Conservation (phyloP, 1,140 invertebrate genomes). For the Carposina sasakii region DNA sequence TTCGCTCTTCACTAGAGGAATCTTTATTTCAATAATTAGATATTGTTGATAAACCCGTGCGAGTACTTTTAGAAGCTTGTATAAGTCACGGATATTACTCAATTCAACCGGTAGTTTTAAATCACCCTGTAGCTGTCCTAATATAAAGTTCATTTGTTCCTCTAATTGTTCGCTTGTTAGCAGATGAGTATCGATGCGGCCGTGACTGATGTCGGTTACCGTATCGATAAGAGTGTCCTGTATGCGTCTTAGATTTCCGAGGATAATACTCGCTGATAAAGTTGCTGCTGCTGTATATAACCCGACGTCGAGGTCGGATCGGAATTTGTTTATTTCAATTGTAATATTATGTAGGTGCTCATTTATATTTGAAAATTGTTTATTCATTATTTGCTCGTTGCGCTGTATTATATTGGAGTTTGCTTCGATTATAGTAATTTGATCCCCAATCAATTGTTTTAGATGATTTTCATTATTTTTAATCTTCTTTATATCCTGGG, state of each 20-base stretch:
- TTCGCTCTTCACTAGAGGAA: conserved; percentile 16
- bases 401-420: neutral
- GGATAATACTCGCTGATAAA: conserved; percentile 11
- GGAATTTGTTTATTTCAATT: neutral
- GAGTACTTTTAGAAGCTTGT: conserved; percentile 18
- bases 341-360: neutral
- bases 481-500: neutral
- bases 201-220: conserved; percentile 16
- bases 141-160: conserved; percentile 15
- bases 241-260: conserved; percentile 13
- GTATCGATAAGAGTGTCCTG: conserved; percentile 23
- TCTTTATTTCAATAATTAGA: conserved; percentile 19
- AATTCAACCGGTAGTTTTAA: conserved; percentile 19
- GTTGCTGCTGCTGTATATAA: conserved; percentile 19
- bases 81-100: conserved; percentile 11
- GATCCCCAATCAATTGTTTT: neutral
- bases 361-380: neutral
- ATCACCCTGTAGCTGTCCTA: conserved; percentile 18
- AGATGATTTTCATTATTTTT: conserved; percentile 7
- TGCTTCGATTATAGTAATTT: neutral
- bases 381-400: neutral
- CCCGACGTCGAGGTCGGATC: conserved; percentile 7
- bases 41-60: conserved; percentile 15
- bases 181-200: conserved; percentile 21
- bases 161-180: conserved; percentile 16